phyloP scores from a whole-genome alignment of 2,888 invertebrate genomes.

The Cryptocephalus moraei region DNA sequence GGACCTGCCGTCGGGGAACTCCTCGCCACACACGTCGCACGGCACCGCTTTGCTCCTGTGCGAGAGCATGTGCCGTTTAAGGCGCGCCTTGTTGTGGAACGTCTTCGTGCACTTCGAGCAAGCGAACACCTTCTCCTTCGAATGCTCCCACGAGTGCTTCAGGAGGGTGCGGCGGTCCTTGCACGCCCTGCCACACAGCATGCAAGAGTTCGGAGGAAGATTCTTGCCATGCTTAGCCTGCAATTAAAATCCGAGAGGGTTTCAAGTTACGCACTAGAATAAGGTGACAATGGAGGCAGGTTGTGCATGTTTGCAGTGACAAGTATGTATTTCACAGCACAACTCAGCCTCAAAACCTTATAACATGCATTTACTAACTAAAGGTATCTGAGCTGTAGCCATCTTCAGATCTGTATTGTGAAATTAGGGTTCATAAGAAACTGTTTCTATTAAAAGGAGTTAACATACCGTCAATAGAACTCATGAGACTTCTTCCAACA shows the following conservation, averaged over 20 bases:
- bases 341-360: background rate
- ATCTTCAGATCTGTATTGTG: too few relatives aligned
- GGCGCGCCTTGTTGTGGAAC: slow-evolving; percentile 57
- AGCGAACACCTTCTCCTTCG: slow-evolving; percentile 43
- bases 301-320: too few relatives aligned
- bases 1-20: slow-evolving; percentile 59
- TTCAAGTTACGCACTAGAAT: too few relatives aligned
- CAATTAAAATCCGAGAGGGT: background rate
- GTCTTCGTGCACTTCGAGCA: slow-evolving; percentile 61
- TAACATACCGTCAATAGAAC: too few relatives aligned
- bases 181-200: slow-evolving; percentile 57
- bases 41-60: slow-evolving; percentile 57
- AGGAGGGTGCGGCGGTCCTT: slow-evolving; percentile 55
- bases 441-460: too few relatives aligned
- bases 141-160: slow-evolving; percentile 62
- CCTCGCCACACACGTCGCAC: slow-evolving; percentile 60
- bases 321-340: background rate
- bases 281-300: too few relatives aligned
- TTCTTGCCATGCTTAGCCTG: slow-evolving; percentile 48
- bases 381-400: too few relatives aligned
- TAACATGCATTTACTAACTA: too few relatives aligned
- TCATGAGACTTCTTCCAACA: too few relatives aligned
- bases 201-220: slow-evolving; percentile 55
- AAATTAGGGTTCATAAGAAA: too few relatives aligned
- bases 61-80: slow-evolving; percentile 58